Evolutionary conservation across 2,888 invertebrate species (phyloP), one percentile per base, ranked within the genome.

Genomic region (Eumerus sabulonum): DNA sequence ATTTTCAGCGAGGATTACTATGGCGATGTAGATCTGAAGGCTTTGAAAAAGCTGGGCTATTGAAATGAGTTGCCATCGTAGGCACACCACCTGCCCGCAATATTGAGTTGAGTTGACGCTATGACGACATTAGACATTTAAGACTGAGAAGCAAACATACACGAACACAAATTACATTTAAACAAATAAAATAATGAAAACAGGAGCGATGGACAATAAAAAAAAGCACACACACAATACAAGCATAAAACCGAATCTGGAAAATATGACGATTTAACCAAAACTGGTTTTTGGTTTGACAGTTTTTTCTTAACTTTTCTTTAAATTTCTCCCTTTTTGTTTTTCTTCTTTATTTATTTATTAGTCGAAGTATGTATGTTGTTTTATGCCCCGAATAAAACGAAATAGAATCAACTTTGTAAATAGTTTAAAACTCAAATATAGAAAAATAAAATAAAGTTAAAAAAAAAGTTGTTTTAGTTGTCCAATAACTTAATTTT

Each of bases 21-120:
- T 89, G 96, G 96, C 84, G 96, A 96, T 87, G 94, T 96, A 85
- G 96, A 96, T 90, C 91, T 96, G 84, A 96, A 96, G 90, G 93
- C 94, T 74, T 90, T 96, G 86, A 94, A 94, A 91, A 96, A 96
- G 89, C 90, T 94, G 90, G 95, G 95, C 83, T 88, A 84, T 84
- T 87, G 86, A 67, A 60, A 36, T 36, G 40, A 62, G 12, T 64
- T 56, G 54, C 56, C 62, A 71, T 62, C 62, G 47, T 53, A 60
- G 17, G 13, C 27, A 47, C 45, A 42, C 27, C n/a, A 57, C 17
- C 38, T 51, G 44, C 17, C 42, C 14, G 57, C 48, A 48, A 45
- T 16, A 27, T 40, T 4, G 50, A 35, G 2, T 62, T 13, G 18
- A 51, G 57, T 18, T 53, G 59, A 72, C 73, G 54, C 27, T 56